These are phyloP conservation scores for Cheilosia grossa DNA, from an alignment of 2,888 invertebrate genomes.

Conservation along the genomic window DNA sequence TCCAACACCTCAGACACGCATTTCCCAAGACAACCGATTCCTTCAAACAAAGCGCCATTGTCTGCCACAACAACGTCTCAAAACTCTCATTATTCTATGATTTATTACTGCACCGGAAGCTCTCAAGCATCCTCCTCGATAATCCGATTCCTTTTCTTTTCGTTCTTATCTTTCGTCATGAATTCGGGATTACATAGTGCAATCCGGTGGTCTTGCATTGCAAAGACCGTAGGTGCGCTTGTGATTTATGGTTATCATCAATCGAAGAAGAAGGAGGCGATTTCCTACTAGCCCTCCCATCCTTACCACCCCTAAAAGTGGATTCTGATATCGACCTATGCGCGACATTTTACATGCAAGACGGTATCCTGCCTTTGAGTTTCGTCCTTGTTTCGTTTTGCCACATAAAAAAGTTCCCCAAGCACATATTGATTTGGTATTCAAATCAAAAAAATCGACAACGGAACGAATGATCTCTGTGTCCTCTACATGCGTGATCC, in stretches of 20 bases:
- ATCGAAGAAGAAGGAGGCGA: not conserved
- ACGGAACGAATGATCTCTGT: slow-evolving; percentile 37
- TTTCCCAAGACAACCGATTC: not conserved
- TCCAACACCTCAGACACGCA: not conserved
- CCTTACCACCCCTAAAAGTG: too few species aligned
- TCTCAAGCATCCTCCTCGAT: not conserved
- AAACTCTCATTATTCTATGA: slow-evolving; percentile 42
- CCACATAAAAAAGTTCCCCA: not conserved
- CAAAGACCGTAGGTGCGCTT: slow-evolving; percentile 22
- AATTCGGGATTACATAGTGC: slow-evolving; percentile 34
- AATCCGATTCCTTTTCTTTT: too few species aligned
- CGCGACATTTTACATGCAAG: slow-evolving; percentile 22
- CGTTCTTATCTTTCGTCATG: slow-evolving; percentile 19
- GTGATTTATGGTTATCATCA: slow-evolving; percentile 34
- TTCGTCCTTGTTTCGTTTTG: not conserved
- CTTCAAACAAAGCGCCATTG: not conserved
- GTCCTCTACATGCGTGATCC: slow-evolving; percentile 2
- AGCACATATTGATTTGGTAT: slow-evolving; percentile 47
- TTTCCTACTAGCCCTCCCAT: not conserved
- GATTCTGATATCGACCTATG: not conserved
- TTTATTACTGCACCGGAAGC: slow-evolving; percentile 35
- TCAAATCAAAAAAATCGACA: slow-evolving; percentile 15
- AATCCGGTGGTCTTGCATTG: not conserved
- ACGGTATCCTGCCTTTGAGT: not conserved
- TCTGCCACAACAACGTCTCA: not conserved